These are phyloP conservation scores for Anser cygnoides DNA, from an alignment of 2,113 vertebrate genomes.

Conservation along the genomic window DNA sequence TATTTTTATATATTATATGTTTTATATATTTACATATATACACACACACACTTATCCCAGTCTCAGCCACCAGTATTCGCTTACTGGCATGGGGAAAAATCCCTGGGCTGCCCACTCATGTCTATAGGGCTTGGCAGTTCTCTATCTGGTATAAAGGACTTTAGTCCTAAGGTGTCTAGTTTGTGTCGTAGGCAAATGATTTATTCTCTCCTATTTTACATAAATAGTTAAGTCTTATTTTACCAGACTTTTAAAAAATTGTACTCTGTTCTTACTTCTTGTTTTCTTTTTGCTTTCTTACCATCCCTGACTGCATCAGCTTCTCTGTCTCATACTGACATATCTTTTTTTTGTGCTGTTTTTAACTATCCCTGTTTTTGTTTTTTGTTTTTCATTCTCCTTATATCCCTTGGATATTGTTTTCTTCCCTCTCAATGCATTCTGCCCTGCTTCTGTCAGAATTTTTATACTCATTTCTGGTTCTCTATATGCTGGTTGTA, in stretches of 20 bases:
- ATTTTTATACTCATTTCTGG: neutral
- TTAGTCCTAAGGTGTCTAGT: neutral
- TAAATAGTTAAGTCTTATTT: neutral
- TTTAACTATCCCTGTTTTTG: neutral
- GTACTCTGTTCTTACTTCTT: neutral
- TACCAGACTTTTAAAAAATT: neutral
- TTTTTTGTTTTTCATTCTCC: neutral
- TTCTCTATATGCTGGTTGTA: neutral
- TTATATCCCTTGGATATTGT: neutral
- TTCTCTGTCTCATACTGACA: neutral
- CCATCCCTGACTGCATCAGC: neutral
- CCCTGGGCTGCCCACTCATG: neutral
- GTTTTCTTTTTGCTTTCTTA: neutral
- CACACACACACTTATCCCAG: neutral
- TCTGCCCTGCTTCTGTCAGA: neutral
- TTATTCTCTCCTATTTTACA: neutral
- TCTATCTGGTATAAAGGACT: neutral
- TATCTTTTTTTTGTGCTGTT: neutral
- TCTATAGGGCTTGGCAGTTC: neutral
- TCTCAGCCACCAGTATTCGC: neutral
- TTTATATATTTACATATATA: no score
- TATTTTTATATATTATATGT: no score
- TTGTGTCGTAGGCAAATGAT: neutral
- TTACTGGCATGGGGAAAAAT: neutral
- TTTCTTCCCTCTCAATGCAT: neutral